Base-by-base conservation (phyloP, 2,888 invertebrate genomes). In the Cephalotes varians region DNA sequence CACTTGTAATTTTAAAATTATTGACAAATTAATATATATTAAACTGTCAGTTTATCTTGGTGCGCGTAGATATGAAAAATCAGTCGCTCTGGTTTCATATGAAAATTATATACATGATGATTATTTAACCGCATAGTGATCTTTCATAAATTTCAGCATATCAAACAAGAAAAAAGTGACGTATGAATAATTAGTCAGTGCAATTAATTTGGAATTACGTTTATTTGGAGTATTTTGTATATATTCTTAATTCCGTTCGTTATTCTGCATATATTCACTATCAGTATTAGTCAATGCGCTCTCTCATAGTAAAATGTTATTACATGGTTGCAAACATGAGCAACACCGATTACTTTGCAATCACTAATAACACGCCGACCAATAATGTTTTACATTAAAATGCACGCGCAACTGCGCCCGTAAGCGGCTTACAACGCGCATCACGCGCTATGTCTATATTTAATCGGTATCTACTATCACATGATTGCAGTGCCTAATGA, bases 381-480 rank as follows among this genome's bases (percentile, higher is more conserved):
- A 62, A 82, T 80, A 72, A 83, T 34, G 69, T 71, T 64, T 64
- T 83, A 86, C 88, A 90, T 90, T 90, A 86, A 90, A 90, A 88
- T 88, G 85, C 84, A 85, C 77, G 81, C 82, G 85, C 85, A 85
- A 82, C 83, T 85, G 74, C 82, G 60, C n/a, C 58, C 69, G 72
- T 90, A 91, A 91, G 90, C 90, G 79, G 90, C 88, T 91, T 90
- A 91, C 87, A 72, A 84, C 85, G 71, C 73, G 18, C 67, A n/a
- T 65, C 54, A 72, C 72, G 64, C 74, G 79, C 77, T 72, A 69
- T 83, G 84, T 85, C 81, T 87, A 91, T 90, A 89, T 88, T 90
- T 90, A 90, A 90, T 91, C 85, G 81, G 86, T 72, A 51, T 76
- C 83, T 85, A 72, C 86, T 76, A 81, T 82, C 83, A 83, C 83